A percentile compares a stretch with the other conserved stretches of the same genome.
Conservation (phyloP, 2,888 invertebrate genomes). For the Coenonympha arcania region DNA sequence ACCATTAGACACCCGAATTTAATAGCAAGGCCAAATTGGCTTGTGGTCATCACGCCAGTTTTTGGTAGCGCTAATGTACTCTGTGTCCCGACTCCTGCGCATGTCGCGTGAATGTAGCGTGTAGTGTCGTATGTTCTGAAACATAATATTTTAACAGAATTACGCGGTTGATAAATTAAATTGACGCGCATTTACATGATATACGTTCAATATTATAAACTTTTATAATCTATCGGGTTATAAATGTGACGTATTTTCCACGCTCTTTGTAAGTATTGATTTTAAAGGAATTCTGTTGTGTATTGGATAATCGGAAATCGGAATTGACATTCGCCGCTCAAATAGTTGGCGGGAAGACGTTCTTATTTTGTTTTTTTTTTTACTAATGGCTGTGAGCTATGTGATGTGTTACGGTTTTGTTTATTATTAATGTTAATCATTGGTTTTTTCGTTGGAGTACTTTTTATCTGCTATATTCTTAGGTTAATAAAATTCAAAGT, state of each 20-base stretch:
- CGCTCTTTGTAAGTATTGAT: constrained; percentile 21
- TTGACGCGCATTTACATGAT: constrained; percentile 25
- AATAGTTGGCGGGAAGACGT: constrained; percentile 54
- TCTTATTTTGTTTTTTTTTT: constrained; percentile 30
- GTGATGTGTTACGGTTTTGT: constrained; percentile 50
- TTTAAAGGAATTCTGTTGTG: constrained; percentile 20
- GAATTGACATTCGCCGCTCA: constrained; percentile 47
- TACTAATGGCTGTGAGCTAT: constrained; percentile 48
- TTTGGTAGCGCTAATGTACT: constrained; percentile 25
- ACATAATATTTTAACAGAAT: no score
- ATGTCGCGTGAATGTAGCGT: constrained; percentile 31
- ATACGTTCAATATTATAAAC: constrained; percentile 23
- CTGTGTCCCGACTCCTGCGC: constrained; percentile 18
- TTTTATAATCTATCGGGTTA: constrained; percentile 24
- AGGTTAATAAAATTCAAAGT: constrained; percentile 32
- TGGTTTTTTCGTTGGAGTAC: constrained; percentile 42
- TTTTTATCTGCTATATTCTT: constrained; percentile 45
- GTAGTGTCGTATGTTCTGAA: constrained; percentile 25
- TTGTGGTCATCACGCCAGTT: constrained; percentile 22
- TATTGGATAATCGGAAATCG: constrained; percentile 33
- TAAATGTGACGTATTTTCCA: constrained; percentile 20
- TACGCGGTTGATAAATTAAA: constrained; percentile 24
- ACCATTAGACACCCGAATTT: constrained; percentile 27
- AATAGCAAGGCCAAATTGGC: constrained; percentile 28
- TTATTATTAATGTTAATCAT: constrained; percentile 56